Evolutionary conservation across 2,113 vertebrate genomes (phyloP), one percentile per base, ranked within the genome.

Genomic region (Felis chaus): DNA sequence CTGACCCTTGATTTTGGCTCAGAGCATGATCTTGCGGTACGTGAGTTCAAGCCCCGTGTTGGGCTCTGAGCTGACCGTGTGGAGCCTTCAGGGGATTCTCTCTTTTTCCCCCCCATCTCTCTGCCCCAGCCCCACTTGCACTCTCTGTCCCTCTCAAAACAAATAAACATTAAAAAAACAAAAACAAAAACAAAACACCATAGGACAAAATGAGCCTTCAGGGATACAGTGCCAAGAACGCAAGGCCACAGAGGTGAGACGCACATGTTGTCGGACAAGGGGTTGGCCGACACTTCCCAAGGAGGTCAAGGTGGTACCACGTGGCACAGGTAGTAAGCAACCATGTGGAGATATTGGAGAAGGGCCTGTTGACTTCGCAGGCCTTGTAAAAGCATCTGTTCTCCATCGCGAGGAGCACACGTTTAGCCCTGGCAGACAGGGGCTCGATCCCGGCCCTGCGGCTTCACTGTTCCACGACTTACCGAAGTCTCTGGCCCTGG

Each of bases 351-450:
- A 13, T 16, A 16, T 7, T 14, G 7, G 68, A 83, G 68, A 66
- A 55, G 33, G 41, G 9, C 9, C 13, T 65, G 29, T 5, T 15
- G 14, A 4, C 15, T 57, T 61, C 5, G 31, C 2, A 33, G 1
- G 3, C 31, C 41, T 36, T 0, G 1, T 8, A 21, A 11, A 21
- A 11, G 45, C 36, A 13, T 71, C 9, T 73, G n/a, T 50, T 11
- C 57, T 84, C n/a, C 19, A 7, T 18, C 1, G 0, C 23, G 45
- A 82, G 31, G 3, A 29, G 21, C 2, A 4, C 19, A 14, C 0
- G 0, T 18, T 2, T 16, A 5, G 53, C 15, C 2, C 15, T 13
- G 36, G 21, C 3, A 15, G 57, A 50, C 1, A 6, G 4, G 13
- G 14, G 31, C 39, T 85, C 10, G 2, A 14, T 33, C 45, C 13